A percentile compares a stretch with the other conserved stretches of the same genome.
Evolutionary conservation across 1,140 invertebrate genomes (phyloP).

Genomic region (Marisa cornuarietis): DNA sequence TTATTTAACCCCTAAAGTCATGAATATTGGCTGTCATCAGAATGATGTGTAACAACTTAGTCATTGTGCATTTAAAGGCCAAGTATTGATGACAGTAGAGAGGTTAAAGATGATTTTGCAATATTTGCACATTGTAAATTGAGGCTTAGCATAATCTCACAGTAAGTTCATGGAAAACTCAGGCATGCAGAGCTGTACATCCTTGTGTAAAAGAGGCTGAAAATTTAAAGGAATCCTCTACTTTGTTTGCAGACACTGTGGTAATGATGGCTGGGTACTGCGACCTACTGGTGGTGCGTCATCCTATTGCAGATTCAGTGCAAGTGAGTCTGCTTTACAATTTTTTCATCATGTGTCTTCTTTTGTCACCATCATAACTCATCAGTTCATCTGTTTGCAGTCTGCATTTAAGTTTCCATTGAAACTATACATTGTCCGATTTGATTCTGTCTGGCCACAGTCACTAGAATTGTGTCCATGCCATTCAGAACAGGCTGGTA

Average conservation of each 20-base stretch:
- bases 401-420: neutral
- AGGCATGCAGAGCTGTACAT: too few species aligned
- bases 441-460: too few species aligned
- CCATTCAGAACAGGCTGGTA: too few species aligned
- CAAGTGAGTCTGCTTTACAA: slow-evolving; percentile 72
- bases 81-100: too few species aligned
- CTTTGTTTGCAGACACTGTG: slow-evolving; percentile 65
- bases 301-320: slow-evolving; percentile 93
- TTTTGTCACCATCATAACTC: neutral
- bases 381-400: neutral
- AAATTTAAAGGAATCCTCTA: neutral
- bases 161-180: too few species aligned
- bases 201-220: too few species aligned
- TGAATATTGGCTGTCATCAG: neutral
- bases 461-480: too few species aligned
- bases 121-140: too few species aligned
- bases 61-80: too few species aligned
- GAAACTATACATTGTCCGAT: too few species aligned
- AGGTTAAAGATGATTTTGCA: too few species aligned
- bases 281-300: slow-evolving; percentile 92
- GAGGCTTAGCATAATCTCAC: too few species aligned
- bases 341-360: slow-evolving; percentile 4
- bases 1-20: neutral
- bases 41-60: neutral
- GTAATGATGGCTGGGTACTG: slow-evolving; percentile 69